Percentiles rank a stretch among this genome's conserved stretches.
phyloP scores from a whole-genome alignment of 1,140 invertebrate species.

The Magallana ariakensis region DNA sequence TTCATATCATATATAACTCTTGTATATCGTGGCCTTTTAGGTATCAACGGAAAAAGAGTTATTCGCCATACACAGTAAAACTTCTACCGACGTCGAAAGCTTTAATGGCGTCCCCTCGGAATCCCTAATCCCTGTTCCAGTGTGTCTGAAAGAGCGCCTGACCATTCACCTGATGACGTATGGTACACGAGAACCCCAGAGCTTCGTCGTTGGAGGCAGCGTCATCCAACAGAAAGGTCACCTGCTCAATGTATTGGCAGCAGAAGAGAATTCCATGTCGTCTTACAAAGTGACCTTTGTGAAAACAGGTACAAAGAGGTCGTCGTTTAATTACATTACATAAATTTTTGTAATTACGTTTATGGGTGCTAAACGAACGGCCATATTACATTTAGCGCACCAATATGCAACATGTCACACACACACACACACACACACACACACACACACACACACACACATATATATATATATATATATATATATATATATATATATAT shows the following conservation, averaged over 20 bases:
- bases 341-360: too few species aligned
- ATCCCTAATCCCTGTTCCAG: not conserved
- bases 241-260: not conserved
- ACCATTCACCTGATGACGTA: not conserved
- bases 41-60: not conserved
- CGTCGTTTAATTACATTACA: too few species aligned
- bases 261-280: not conserved
- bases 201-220: not conserved
- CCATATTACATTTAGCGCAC: too few species aligned
- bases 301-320: not conserved
- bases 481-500: too few species aligned
- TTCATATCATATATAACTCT: too few species aligned
- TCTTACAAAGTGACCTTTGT: not conserved
- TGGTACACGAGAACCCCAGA: slow-evolving; percentile 15
- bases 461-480: too few species aligned
- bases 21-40: not conserved
- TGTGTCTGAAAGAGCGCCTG: not conserved
- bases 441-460: too few species aligned
- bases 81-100: not conserved
- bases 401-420: too few species aligned
- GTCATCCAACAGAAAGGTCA: slow-evolving; percentile 7
- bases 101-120: not conserved
- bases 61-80: not conserved
- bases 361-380: too few species aligned
- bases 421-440: too few species aligned